These are phyloP conservation scores for Bursaphelenchus mucronatus DNA, from an alignment of 1,140 invertebrate species.

Conservation along the genomic window DNA sequence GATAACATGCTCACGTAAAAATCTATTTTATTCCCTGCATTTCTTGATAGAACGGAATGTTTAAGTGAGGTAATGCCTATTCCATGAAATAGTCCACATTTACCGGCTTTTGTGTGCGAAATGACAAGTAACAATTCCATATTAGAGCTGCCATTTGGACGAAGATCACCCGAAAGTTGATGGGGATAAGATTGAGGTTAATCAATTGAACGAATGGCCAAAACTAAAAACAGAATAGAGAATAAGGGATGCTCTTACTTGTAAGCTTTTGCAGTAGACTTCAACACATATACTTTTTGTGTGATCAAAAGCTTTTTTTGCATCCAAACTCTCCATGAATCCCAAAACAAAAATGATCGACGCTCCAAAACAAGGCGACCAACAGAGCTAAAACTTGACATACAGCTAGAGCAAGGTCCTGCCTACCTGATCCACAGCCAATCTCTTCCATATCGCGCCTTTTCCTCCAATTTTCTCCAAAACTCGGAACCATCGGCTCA, in stretches of 20 bases:
- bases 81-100: background rate
- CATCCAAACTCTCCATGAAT: no score
- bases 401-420: no score
- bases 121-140: slow-evolving; percentile 28
- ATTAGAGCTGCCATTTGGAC: slow-evolving; percentile 31
- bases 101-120: slow-evolving; percentile 21
- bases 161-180: slow-evolving; percentile 33
- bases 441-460: background rate
- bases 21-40: background rate
- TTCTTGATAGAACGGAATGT: background rate
- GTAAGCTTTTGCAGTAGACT: no score
- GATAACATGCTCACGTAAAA: slow-evolving; percentile 1
- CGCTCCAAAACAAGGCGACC: no score
- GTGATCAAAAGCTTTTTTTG: no score
- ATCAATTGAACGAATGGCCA: slow-evolving; percentile 32
- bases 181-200: slow-evolving; percentile 27
- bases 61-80: background rate
- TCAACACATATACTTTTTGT: no score
- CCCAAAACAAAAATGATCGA: no score
- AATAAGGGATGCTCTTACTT: no score
- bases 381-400: no score
- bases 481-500: slow-evolving; percentile 12
- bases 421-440: slow-evolving; percentile 14
- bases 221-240: slow-evolving; percentile 13
- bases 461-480: slow-evolving; percentile 8